Evolutionary conservation across 2,888 invertebrate species (phyloP), one percentile per base, ranked within the genome.

Genomic region (Scaptomyza tumidula): DNA sequence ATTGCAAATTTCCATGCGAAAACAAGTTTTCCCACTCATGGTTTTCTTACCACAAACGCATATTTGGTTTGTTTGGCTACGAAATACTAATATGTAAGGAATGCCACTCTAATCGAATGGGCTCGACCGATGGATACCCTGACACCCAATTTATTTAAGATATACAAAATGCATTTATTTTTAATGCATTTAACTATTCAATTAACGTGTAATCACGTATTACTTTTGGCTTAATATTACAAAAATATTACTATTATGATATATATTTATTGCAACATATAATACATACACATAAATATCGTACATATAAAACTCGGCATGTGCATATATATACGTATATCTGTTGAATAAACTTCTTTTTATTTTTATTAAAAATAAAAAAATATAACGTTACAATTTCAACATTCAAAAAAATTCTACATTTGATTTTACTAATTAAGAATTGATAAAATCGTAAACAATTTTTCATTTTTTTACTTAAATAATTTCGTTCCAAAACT

Each of bases 351-450:
- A 64, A 37, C 80, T 82, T 80, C 64, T 83, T 84, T 89, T 85
- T 10, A 82, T 87, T 89, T 88, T 89, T 88, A 84, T 89, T 89
- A 83, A 88, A 90, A 90, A 89, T 89, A 89, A 89, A 89, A 90
- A 90, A 85, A 87, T 89, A 90, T 89, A 90, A 90, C 90, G 84
- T 88, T 87, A 88, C 86, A 88, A 84, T 85, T 87, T 88, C 75
- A 90, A 90, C 89, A 90, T 88, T 88, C 76, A 83, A 90, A 87
- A 83, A 83, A 84, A 84, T 83, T 82, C 79, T 90, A 89, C 80
- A 86, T 63, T 86, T 88, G 88, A 78, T 85, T 82, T 85, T 78
- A 78, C 78, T 88, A 83, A 85, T 80, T 76, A 78, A 74, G 72
- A 69, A 69, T 72, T 79, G 70, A 75, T 74, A 76, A 74, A 66